Conservation (phyloP, 2,113 vertebrate species). For the Eleginops maclovinus region DNA sequence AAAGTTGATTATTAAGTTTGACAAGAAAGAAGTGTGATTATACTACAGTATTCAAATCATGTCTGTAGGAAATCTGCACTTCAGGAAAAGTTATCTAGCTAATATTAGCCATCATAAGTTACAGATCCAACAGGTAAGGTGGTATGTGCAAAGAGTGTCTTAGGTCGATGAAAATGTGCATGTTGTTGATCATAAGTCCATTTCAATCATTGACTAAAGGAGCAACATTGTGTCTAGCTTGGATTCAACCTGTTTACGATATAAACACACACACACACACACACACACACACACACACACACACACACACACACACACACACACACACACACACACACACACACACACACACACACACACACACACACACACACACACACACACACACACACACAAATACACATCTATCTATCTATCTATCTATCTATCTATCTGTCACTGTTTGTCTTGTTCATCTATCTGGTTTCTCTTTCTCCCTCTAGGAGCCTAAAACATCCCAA, state of each 20-base stretch:
- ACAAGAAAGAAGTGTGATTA: neutral
- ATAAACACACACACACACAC: neutral
- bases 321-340: constrained; percentile 5
- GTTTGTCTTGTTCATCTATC: constrained; percentile 1
- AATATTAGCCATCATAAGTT: neutral
- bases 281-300: too few relatives aligned
- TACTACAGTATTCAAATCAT: neutral
- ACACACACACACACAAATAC: neutral
- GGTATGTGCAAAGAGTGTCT: neutral
- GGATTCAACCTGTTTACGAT: neutral
- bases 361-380: neutral
- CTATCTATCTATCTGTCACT: neutral
- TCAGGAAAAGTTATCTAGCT: neutral
- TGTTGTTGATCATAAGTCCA: neutral
- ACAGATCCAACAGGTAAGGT: neutral
- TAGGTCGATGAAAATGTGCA: neutral
- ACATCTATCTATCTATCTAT: neutral
- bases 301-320: neutral
- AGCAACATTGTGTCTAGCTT: neutral
- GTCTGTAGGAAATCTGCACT: neutral
- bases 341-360: constrained; percentile 5
- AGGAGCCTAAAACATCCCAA: constrained; percentile 94
- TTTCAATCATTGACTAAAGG: neutral
- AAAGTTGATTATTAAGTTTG: neutral
- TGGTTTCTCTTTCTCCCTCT: constrained; percentile 12